Conservation (phyloP, 2,888 invertebrate genomes). For the Agriopis marginaria region DNA sequence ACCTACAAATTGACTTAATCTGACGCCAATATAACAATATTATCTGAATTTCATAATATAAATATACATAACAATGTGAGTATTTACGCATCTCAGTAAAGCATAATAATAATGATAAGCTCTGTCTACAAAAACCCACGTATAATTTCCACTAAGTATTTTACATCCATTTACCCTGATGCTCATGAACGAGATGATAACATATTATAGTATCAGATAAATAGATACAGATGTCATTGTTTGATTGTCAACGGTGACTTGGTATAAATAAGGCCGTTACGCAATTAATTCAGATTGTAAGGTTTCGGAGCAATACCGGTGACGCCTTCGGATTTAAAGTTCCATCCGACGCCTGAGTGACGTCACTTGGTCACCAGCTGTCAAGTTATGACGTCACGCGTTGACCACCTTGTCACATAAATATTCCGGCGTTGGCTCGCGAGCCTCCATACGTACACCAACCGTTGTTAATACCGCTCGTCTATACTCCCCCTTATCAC, state of each 20-base stretch:
- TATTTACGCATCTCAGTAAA: slow-evolving; percentile 30
- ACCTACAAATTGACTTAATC: slow-evolving; percentile 16
- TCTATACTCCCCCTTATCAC: slow-evolving; percentile 56
- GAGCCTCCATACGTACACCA: slow-evolving; percentile 68
- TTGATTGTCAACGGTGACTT: neutral
- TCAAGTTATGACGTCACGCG: slow-evolving; percentile 45
- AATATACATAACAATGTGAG: slow-evolving; percentile 33
- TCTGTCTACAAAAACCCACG: slow-evolving; percentile 26
- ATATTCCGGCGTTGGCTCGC: slow-evolving; percentile 53
- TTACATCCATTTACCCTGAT: slow-evolving; percentile 8
- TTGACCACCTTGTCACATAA: slow-evolving; percentile 50
- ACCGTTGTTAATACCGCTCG: slow-evolving; percentile 54
- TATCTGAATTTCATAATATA: slow-evolving; percentile 31
- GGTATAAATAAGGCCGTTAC: slow-evolving; percentile 9
- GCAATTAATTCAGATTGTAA: slow-evolving; percentile 32
- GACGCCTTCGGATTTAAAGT: slow-evolving; percentile 33
- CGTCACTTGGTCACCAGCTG: slow-evolving; percentile 38
- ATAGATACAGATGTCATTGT: neutral
- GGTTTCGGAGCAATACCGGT: slow-evolving; percentile 28
- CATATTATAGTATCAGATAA: slow-evolving; percentile 9
- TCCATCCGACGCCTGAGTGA: slow-evolving; percentile 29
- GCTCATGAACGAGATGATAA: slow-evolving; percentile 4
- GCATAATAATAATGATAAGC: slow-evolving; percentile 31
- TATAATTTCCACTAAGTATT: slow-evolving; percentile 3
- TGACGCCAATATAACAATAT: slow-evolving; percentile 21